phyloP scores from a whole-genome alignment of 64 coral and sea anemone species.

The Hydrozoanthus tunicans region DNA sequence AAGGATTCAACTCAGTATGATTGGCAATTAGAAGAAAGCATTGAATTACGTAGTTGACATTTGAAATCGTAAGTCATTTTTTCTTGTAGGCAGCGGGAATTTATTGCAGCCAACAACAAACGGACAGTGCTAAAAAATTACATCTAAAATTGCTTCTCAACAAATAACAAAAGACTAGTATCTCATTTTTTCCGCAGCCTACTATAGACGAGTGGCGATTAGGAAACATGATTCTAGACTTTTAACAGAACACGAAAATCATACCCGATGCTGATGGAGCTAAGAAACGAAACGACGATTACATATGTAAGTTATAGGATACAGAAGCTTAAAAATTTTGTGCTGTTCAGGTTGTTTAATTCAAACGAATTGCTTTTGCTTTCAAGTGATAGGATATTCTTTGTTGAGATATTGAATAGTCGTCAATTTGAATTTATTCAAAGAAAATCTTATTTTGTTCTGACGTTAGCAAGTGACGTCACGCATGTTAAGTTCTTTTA shows the following conservation, averaged over 20 bases:
- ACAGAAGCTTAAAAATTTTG: neutral
- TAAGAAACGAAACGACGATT: neutral
- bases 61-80: slow-evolving; percentile 57
- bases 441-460: neutral
- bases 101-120: neutral
- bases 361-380: neutral
- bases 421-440: neutral
- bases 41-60: slow-evolving; percentile 44
- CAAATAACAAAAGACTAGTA: neutral
- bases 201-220: neutral
- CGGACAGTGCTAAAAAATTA: neutral
- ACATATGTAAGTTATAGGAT: neutral
- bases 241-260: neutral
- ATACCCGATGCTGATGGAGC: neutral
- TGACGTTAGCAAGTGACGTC: neutral
- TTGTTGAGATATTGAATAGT: neutral
- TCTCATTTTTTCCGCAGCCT: neutral
- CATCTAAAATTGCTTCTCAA: neutral
- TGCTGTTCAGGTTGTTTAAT: neutral
- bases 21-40: slow-evolving; percentile 73
- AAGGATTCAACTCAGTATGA: slow-evolving; percentile 35
- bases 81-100: neutral
- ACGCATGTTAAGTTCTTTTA: neutral
- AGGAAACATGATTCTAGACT: neutral
- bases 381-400: neutral